Evolutionary conservation across 2,113 vertebrate species (phyloP), one percentile per base, ranked within the genome.

Genomic region (Mesembrinibis cayennensis): DNA sequence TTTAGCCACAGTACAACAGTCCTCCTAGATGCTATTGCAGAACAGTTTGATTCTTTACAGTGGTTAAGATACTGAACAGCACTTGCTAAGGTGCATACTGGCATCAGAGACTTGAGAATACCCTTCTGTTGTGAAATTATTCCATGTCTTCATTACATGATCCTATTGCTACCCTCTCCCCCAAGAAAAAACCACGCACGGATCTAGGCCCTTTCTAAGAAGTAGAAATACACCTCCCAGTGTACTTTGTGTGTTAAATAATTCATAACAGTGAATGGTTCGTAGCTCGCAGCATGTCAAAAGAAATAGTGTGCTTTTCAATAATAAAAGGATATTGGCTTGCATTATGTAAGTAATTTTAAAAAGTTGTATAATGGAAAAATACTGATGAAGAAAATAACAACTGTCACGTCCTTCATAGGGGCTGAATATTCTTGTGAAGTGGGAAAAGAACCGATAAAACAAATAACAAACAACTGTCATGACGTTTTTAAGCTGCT

Each of bases 201-300:
- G 44, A 27, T 38, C 20, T 7, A 4, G 36, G 32, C 14, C 53
- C 61, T 62, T 55, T 23, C 36, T 32, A 4, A 72, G 69, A 27
- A 61, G 61, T 4, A 58, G 78, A 53, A 26, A 42, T 49, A 40
- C n/a, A 58, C 38, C 69, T 71, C 63, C 61, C 23, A 4, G 36
- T 8, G 32, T 25, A 3, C 7, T 42, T 25, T 3, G 9, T 34
- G 30, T 38, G 40, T 27, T 78, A 49, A 67, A 14, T 44, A 42
- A 65, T 30, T 67, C 38, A 1, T 21, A 20, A 2, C 17, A 10
- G 29, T 2, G 58, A 19, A 12, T 0, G 0, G 38, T 16, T 77
- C 38, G 2, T 3, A 26, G 69, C 61, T 45, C 11, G 10, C 59
- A 73, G 81, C 58, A 3, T 10, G 29, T 67, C 72, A 56, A 3